Evolutionary conservation across 2,888 invertebrate species (phyloP), one percentile per base, ranked within the genome.

Genomic region (Dorcus hopei): DNA sequence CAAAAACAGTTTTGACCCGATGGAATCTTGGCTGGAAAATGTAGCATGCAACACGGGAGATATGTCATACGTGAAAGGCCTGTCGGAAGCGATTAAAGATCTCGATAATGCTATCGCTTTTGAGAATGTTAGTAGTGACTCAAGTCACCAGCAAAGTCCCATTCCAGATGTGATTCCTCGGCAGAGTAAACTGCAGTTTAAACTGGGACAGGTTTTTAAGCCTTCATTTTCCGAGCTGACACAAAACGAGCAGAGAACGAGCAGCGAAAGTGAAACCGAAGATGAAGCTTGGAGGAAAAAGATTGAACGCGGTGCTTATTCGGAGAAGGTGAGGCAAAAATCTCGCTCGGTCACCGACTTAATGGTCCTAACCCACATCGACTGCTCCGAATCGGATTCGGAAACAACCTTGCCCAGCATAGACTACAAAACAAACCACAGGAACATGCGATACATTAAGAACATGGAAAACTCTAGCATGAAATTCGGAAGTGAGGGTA

Each of bases 291-390:
- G 85, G 85, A 78, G 82, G 43, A 80, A 79, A 47, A 80, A 84
- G 63, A 82, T 86, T 38, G 86, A 86, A 72, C 76, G 82, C 26
- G 84, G 83, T 1, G 83, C 81, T 47, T 82, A 83, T 58, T 81
- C 84, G 0, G 85, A 85, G 68, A 85, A 86, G 73, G 86, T 87
- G 1, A 81, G 83, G 61, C 82, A 85, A 64, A 87, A 87, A 72
- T 87, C 87, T 0, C 83, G 84, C 70, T 87, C 86, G 50, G 86
- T 87, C 0, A 84, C 87, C 7, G 87, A 87, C 75, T 75, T 87
- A 26, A 86, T 87, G 86, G 79, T 86, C 39, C 74, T 87, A 43
- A 87, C 87, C 9, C 87, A 87, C 65, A 86, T 87, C 16, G 87
- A 87, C 67, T 80, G 78, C 61, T 83, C 84, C 3, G 85, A 85